phyloP scores from a whole-genome alignment of 2,113 vertebrate genomes.

The Cromileptes altivelis region DNA sequence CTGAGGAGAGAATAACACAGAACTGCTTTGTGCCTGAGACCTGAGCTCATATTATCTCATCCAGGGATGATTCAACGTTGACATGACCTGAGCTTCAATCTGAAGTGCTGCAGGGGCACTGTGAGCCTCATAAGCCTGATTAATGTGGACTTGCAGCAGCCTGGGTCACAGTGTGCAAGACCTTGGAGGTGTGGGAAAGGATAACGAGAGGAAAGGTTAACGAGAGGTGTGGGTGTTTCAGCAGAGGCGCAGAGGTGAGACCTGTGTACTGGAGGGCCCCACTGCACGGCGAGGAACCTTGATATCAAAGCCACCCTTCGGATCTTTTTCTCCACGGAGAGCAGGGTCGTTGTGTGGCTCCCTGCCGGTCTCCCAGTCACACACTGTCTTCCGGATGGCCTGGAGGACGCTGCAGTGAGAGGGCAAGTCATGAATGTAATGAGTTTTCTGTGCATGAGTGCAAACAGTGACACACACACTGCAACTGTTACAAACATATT shows the following conservation, averaged over 20 bases:
- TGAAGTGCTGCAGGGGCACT: not conserved
- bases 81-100: slow-evolving; percentile 17
- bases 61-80: not conserved
- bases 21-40: not conserved
- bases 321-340: slow-evolving; percentile 97
- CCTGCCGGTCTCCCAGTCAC: slow-evolving; percentile 96
- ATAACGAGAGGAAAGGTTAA: not conserved
- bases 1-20: not conserved
- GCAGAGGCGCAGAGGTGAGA: not conserved
- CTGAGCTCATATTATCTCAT: slow-evolving; percentile 3
- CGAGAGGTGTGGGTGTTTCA: not conserved
- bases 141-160: not conserved
- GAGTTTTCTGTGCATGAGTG: not conserved
- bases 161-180: not conserved
- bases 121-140: not conserved
- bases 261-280: slow-evolving; percentile 98
- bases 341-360: slow-evolving; percentile 98
- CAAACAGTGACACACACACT: too few species aligned
- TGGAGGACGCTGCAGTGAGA: slow-evolving; percentile 90
- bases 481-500: not conserved
- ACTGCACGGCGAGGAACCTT: slow-evolving; percentile 97
- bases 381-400: slow-evolving; percentile 97
- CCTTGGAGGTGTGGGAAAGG: not conserved
- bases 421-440: not conserved
- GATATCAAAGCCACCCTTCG: slow-evolving; percentile 98